Evolutionary conservation across 2,113 vertebrate species (phyloP), one percentile per base, ranked within the genome.

Genomic region (Myiagra hebetior): DNA sequence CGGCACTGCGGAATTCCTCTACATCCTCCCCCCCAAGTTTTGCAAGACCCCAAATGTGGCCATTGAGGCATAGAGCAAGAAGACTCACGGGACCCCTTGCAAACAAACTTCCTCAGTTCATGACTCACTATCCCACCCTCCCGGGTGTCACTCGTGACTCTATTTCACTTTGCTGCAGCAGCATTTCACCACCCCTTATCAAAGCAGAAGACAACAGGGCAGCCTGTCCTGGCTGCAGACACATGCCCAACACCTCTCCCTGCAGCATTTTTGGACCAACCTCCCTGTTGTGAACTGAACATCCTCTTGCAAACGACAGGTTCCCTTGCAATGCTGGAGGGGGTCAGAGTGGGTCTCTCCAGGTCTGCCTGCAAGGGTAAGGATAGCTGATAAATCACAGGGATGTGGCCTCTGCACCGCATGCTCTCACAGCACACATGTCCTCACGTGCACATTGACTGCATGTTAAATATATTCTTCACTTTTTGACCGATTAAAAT

Each of bases 1-100:
- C 0, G 0, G 31, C 47, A 52, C 13, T 0, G 1, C 7, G 0
- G 1, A 47, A 26, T n/a, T 92, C 17, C 41, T 73, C 63, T 28
- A 28, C 64, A 47, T 68, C 56, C 56, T 30, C 31, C 6, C 10
- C 35, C 13, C 14, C 3, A 23, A 33, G n/a, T 31, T 68, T 85
- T 73, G 33, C 50, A 80, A 91, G 76, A 62, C 13, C 23, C 42
- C 33, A 64, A 7, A 41, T 0, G 2, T 0, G 0, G 55, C 31
- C 19, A 9, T 1, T 0, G 3, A 64, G 42, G 18, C 1, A 4
- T 42, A 68, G 75, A 64, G 44, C 56, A 33, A 57, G 12, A 92
- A 11, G 53, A 44, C 18, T 81, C 59, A n/a, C 0, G 1, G 12
- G 62, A 47, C 31, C 21, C 11, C 19, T 78, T 39, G 35, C 46